Evolutionary conservation across 2,797 vertebrate species (phyloP).

Genomic region (Telmatherina bonti): DNA sequence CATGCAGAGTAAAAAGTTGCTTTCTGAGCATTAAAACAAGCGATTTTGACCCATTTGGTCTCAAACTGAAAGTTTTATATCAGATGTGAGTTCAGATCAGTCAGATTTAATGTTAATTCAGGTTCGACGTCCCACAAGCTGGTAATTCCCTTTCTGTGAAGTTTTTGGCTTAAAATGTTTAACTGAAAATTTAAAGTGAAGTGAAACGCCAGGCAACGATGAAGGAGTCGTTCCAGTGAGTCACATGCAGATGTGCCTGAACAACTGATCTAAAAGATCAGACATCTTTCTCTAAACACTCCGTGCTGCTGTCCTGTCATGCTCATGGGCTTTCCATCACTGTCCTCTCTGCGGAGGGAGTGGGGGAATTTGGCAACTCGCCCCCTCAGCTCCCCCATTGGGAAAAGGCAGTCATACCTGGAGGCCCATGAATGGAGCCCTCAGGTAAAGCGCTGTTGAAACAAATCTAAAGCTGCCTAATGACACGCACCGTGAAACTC

Average conservation of each 20-base stretch:
- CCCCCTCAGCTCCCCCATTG: constrained; percentile 19
- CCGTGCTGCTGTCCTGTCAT: constrained; percentile 42
- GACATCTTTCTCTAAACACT: constrained; percentile 18
- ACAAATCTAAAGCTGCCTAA: constrained; percentile 93
- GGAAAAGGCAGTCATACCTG: constrained; percentile 84
- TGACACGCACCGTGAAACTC: constrained; percentile 93
- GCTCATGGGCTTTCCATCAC: constrained; percentile 58
- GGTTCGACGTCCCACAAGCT: neutral
- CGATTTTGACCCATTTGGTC: neutral
- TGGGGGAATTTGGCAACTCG: constrained; percentile 48
- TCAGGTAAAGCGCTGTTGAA: constrained; percentile 92
- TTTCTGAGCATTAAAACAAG: neutral
- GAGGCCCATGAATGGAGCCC: constrained; percentile 88
- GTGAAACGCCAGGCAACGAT: neutral
- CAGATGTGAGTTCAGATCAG: neutral
- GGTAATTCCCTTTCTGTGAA: neutral
- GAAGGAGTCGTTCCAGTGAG: constrained; percentile 1
- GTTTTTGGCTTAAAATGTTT: neutral
- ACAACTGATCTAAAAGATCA: constrained; percentile 4
- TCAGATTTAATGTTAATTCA: too few relatives aligned
- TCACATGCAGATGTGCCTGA: constrained; percentile 7
- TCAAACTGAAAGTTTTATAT: neutral
- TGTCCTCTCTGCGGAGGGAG: constrained; percentile 33
- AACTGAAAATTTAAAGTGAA: neutral
- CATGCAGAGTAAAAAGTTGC: constrained; percentile 1